Evolutionary conservation across 2,797 vertebrate genomes (phyloP).

Genomic region (Myiothlypis coronata): DNA sequence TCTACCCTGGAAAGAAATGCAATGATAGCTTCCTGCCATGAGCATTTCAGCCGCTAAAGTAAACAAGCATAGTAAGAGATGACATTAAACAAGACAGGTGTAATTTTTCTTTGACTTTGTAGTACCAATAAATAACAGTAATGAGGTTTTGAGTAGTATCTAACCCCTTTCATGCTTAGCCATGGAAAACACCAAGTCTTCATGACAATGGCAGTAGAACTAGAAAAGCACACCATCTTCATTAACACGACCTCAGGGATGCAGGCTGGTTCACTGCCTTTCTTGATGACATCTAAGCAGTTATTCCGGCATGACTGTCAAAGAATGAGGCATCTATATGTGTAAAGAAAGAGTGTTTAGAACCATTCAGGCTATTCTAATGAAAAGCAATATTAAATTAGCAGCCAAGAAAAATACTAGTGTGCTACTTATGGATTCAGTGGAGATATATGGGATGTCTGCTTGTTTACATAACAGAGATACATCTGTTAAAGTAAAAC

Average conservation of each 20-base stretch:
- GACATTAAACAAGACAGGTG: background rate
- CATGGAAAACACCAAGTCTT: background rate
- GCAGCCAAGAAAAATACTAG: background rate
- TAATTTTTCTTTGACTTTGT: conserved; percentile 20
- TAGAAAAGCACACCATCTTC: background rate
- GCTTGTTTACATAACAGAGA: background rate
- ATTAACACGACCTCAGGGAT: background rate
- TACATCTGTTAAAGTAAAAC: background rate
- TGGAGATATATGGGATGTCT: background rate
- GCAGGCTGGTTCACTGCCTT: background rate
- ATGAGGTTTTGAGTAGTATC: background rate
- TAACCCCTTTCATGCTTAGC: background rate
- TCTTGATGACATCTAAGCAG: background rate
- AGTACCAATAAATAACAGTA: conserved; percentile 17
- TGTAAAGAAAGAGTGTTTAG: background rate
- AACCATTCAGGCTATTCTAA: background rate
- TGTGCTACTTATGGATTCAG: background rate
- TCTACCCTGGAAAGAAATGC: background rate
- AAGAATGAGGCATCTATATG: background rate
- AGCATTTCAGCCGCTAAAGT: background rate
- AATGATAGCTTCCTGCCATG: background rate
- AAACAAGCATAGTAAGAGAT: background rate
- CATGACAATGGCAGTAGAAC: background rate
- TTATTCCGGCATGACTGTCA: background rate
- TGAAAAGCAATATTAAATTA: background rate